Conservation (phyloP, 2,888 invertebrate genomes). For the Leptopilina drosophilae region DNA sequence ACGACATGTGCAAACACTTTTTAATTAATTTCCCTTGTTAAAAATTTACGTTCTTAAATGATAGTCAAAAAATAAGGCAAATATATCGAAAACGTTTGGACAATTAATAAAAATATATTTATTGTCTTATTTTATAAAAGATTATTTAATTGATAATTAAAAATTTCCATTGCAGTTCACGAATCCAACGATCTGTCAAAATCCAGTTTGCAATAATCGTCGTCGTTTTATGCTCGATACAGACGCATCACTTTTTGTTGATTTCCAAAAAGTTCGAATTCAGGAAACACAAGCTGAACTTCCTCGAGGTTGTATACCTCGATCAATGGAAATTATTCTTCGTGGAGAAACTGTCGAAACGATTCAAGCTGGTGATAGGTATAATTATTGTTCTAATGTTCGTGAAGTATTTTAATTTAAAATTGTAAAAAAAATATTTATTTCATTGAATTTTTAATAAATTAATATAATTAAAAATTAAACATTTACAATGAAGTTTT, state of each 20-base stretch:
- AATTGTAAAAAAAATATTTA: background rate
- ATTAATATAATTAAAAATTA: too few relatives aligned
- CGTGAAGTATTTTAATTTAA: too few relatives aligned
- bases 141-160: background rate
- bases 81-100: too few relatives aligned
- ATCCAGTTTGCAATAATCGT: constrained; percentile 96
- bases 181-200: constrained; percentile 96
- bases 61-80: too few relatives aligned
- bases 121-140: too few relatives aligned
- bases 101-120: too few relatives aligned
- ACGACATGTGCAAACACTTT: too few relatives aligned
- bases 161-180: constrained; percentile 83
- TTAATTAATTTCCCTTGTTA: too few relatives aligned
- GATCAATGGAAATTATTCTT: constrained; percentile 96
- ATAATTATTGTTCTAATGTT: constrained; percentile 20
- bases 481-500: too few relatives aligned
- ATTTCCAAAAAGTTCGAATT: constrained; percentile 98
- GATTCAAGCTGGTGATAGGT: constrained; percentile 91
- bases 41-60: too few relatives aligned
- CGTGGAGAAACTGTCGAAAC: constrained; percentile 97
- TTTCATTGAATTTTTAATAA: too few relatives aligned
- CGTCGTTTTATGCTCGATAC: constrained; percentile 93
- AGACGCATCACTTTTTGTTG: constrained; percentile 96
- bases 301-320: constrained; percentile 96
- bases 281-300: constrained; percentile 99